phyloP scores from a whole-genome alignment of 1,140 invertebrate species.

The Tetramorium simillimum region DNA sequence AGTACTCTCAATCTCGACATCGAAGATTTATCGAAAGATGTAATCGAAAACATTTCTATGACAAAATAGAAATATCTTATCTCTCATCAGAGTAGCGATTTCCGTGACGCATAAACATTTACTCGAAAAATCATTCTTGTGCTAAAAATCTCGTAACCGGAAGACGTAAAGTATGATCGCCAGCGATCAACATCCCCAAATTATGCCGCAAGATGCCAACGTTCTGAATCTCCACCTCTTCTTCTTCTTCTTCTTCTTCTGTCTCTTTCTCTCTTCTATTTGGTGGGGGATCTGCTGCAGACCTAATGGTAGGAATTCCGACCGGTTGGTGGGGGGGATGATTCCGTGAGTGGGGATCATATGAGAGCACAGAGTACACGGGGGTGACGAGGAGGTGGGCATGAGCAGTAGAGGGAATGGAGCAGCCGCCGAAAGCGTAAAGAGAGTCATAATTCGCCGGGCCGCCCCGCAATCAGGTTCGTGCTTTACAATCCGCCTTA shows the following conservation, averaged over 20 bases:
- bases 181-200: constrained; percentile 65
- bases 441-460: constrained; percentile 81
- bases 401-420: constrained; percentile 68
- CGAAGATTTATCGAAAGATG: not conserved
- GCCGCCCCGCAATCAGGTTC: constrained; percentile 82
- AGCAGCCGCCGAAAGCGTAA: constrained; percentile 78
- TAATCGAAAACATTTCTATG: not conserved
- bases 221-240: constrained; percentile 19
- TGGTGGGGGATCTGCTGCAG: constrained; percentile 24
- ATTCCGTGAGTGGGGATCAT: constrained; percentile 44
- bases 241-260: not conserved
- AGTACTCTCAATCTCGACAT: not conserved
- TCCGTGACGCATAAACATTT: not conserved
- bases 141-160: constrained; percentile 33
- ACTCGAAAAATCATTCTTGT: constrained; percentile 23
- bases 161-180: constrained; percentile 41
- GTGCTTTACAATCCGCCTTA: constrained; percentile 72
- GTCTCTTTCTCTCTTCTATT: not conserved
- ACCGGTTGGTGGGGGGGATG: constrained; percentile 22
- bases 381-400: constrained; percentile 60
- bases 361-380: constrained; percentile 50
- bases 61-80: not conserved
- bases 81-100: not conserved
- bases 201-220: constrained; percentile 68
- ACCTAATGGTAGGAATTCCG: constrained; percentile 1